These are phyloP conservation scores for Chironomus tentans DNA, from an alignment of 2,888 invertebrate species.

Conservation along the genomic window DNA sequence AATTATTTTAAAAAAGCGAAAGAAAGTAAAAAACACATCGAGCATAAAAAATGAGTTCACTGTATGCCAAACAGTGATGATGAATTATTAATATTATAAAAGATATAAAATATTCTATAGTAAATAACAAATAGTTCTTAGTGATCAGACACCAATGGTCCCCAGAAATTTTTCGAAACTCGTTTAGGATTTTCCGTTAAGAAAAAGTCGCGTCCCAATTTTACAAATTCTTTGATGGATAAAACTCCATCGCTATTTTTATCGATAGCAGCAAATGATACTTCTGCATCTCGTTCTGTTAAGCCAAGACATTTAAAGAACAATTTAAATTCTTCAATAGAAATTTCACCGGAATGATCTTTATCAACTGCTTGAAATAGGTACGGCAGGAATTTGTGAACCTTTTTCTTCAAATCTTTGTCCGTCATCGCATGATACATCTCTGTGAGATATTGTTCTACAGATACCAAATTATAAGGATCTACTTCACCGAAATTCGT, in stretches of 20 bases:
- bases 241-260: constrained; percentile 69
- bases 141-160: constrained; percentile 51
- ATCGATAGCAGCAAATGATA: constrained; percentile 71
- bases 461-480: constrained; percentile 71
- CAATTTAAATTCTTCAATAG: constrained; percentile 70
- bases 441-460: constrained; percentile 71
- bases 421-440: constrained; percentile 77
- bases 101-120: too few relatives aligned
- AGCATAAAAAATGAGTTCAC: background rate
- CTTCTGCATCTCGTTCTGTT: constrained; percentile 61
- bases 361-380: constrained; percentile 70
- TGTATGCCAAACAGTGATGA: background rate
- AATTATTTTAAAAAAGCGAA: too few relatives aligned
- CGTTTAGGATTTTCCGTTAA: constrained; percentile 62
- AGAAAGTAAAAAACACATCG: background rate
- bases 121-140: constrained; percentile 32
- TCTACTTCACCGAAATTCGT: constrained; percentile 74
- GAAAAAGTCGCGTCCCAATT: constrained; percentile 72
- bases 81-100: too few relatives aligned
- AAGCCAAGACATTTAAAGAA: constrained; percentile 74
- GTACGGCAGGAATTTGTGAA: constrained; percentile 69
- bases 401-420: constrained; percentile 59
- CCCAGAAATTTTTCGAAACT: constrained; percentile 81
- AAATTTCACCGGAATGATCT: constrained; percentile 67
- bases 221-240: constrained; percentile 67